phyloP scores from a whole-genome alignment of 2,113 vertebrate species.

The Kobus ellipsiprymnus region DNA sequence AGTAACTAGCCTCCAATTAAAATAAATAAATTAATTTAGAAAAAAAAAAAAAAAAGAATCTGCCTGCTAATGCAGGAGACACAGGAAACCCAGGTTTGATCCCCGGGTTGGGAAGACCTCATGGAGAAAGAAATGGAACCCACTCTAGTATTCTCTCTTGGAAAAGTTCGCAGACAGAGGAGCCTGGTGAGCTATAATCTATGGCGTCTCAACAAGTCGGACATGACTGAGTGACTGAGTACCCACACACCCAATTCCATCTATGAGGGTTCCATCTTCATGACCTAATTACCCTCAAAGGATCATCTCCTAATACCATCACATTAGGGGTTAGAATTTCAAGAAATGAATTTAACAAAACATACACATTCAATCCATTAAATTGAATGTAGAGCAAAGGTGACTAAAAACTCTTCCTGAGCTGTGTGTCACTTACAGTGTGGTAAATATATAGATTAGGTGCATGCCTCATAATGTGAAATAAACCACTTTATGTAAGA shows the following conservation, averaged over 20 bases:
- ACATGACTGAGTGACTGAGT: neutral
- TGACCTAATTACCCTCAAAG: neutral
- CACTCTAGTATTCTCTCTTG: neutral
- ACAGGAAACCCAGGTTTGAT: neutral
- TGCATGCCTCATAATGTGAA: neutral
- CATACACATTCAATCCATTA: neutral
- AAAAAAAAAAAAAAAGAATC: neutral
- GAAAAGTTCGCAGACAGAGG: neutral
- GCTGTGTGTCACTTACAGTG: neutral
- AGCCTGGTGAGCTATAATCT: neutral
- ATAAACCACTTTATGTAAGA: neutral
- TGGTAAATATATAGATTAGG: neutral
- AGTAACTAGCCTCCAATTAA: neutral
- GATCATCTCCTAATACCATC: neutral
- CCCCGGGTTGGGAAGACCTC: neutral
- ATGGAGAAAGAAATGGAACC: neutral
- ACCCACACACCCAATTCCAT: neutral
- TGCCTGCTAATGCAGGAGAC: neutral
- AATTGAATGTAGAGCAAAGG: neutral
- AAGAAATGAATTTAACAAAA: neutral
- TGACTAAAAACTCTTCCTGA: neutral
- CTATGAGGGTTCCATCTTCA: neutral
- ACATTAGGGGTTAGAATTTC: neutral
- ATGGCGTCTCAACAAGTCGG: neutral
- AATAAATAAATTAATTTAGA: neutral